These are phyloP conservation scores for Sylvilagus bachmani DNA, from an alignment of 2,113 vertebrate genomes.

Conservation along the genomic window DNA sequence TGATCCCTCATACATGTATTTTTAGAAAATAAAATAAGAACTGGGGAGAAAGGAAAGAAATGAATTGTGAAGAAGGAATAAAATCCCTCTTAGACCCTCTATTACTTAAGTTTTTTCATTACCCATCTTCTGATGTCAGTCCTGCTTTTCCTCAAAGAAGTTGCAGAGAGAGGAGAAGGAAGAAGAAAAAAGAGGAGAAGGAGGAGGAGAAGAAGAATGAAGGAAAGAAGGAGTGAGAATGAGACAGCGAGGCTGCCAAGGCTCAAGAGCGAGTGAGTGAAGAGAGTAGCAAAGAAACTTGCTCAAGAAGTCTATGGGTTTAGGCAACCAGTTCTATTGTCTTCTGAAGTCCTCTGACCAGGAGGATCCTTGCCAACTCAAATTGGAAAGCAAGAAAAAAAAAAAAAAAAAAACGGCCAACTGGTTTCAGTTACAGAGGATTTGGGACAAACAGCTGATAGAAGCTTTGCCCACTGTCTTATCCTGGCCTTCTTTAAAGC, in stretches of 20 bases:
- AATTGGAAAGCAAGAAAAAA: constrained; percentile 34
- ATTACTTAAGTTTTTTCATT: neutral
- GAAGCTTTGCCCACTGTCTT: neutral
- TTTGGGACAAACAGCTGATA: constrained; percentile 16
- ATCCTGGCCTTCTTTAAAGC: neutral
- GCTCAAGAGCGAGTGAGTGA: too few relatives aligned
- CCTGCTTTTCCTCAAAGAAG: neutral
- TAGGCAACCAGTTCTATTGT: constrained; percentile 20
- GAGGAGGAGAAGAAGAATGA: neutral
- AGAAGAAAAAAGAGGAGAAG: neutral
- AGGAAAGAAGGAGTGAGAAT: too few relatives aligned
- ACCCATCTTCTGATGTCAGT: neutral
- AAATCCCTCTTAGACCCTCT: neutral
- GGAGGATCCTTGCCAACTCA: constrained; percentile 1
- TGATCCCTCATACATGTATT: neutral
- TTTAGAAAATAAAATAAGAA: constrained; percentile 45
- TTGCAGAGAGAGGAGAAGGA: neutral
- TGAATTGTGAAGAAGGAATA: neutral
- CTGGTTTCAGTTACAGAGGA: constrained; percentile 46
- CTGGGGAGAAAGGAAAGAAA: neutral
- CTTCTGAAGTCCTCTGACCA: neutral
- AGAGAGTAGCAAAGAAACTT: neutral
- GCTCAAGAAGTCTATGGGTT: constrained; percentile 9
- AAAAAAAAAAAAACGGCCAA: constrained; percentile 38
- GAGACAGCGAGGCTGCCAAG: too few relatives aligned